Percentiles rank a stretch among this genome's conserved stretches.
Evolutionary conservation across 2,797 vertebrate species (phyloP).

Genomic region (Rachycentron canadum): DNA sequence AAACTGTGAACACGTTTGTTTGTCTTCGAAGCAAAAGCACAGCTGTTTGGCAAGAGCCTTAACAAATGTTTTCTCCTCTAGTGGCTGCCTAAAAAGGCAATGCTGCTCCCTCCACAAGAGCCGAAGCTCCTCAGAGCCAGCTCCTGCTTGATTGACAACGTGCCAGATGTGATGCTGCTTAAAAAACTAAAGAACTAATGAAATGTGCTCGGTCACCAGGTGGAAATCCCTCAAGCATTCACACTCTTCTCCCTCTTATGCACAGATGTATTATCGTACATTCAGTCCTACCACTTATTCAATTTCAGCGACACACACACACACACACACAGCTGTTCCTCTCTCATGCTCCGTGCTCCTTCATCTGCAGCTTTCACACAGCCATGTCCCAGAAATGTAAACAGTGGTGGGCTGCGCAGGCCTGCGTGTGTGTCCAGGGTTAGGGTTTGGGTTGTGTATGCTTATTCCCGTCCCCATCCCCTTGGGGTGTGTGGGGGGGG

Average conservation of each 20-base stretch:
- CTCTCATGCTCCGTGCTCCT: slow-evolving; percentile 62
- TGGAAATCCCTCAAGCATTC: not conserved
- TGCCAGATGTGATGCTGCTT: slow-evolving; percentile 19
- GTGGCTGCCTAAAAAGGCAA: slow-evolving; percentile 78
- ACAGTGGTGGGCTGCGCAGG: slow-evolving; percentile 41
- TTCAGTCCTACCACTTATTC: not conserved
- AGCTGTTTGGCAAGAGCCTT: slow-evolving; percentile 58
- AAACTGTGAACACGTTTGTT: slow-evolving; percentile 37
- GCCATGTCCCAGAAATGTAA: slow-evolving; percentile 69
- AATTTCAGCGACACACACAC: slow-evolving; percentile 21
- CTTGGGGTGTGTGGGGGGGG: slow-evolving; percentile 6
- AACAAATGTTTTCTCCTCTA: slow-evolving; percentile 44
- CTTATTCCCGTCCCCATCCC: slow-evolving; percentile 37
- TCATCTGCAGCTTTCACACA: slow-evolving; percentile 74
- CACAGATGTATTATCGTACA: not conserved
- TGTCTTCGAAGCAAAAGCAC: slow-evolving; percentile 48
- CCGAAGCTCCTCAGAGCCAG: slow-evolving; percentile 18
- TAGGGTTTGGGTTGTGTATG: slow-evolving; percentile 18
- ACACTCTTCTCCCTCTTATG: not conserved
- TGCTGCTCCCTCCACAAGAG: slow-evolving; percentile 59
- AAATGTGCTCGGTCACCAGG: slow-evolving; percentile 4
- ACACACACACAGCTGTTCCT: slow-evolving; percentile 65
- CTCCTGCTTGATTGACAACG: slow-evolving; percentile 39
- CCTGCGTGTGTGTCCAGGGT: slow-evolving; percentile 27
- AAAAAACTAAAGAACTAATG: slow-evolving; percentile 35